These are phyloP conservation scores for Athripsodes cinereus DNA, from an alignment of 2,888 invertebrate genomes.

Conservation along the genomic window DNA sequence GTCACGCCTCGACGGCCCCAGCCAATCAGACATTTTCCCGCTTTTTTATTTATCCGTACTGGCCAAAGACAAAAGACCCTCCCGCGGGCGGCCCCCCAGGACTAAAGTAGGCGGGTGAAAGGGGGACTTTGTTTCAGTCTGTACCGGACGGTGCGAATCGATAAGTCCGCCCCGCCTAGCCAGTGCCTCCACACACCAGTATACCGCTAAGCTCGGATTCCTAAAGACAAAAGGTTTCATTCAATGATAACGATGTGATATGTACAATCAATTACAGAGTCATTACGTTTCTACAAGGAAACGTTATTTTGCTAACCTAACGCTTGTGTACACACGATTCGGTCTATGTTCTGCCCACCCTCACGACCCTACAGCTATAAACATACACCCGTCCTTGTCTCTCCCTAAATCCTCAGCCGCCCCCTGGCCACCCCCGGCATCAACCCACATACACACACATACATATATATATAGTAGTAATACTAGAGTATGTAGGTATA, in stretches of 20 bases:
- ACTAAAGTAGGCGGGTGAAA: constrained; percentile 40
- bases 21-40: constrained; percentile 37
- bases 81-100: constrained; percentile 38
- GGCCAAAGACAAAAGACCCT: constrained; percentile 27
- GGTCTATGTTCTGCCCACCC: constrained; percentile 19
- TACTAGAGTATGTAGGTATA: no score
- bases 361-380: constrained; percentile 25
- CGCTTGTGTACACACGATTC: constrained; percentile 8
- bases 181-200: constrained; percentile 32
- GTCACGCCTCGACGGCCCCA: constrained; percentile 35
- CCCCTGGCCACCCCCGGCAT: constrained; percentile 36
- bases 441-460: no score
- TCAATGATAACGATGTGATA: neutral
- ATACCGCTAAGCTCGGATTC: constrained; percentile 13
- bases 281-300: constrained; percentile 7
- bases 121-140: constrained; percentile 33
- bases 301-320: constrained; percentile 12
- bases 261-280: neutral
- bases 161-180: constrained; percentile 32
- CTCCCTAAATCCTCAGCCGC: constrained; percentile 33
- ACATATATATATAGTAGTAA: no score
- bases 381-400: constrained; percentile 34
- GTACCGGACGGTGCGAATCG: constrained; percentile 47
- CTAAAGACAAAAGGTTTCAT: constrained; percentile 31
- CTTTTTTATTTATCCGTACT: constrained; percentile 35